Evolutionary conservation across 2,113 vertebrate species (phyloP).

Genomic region (Microcebus murinus): DNA sequence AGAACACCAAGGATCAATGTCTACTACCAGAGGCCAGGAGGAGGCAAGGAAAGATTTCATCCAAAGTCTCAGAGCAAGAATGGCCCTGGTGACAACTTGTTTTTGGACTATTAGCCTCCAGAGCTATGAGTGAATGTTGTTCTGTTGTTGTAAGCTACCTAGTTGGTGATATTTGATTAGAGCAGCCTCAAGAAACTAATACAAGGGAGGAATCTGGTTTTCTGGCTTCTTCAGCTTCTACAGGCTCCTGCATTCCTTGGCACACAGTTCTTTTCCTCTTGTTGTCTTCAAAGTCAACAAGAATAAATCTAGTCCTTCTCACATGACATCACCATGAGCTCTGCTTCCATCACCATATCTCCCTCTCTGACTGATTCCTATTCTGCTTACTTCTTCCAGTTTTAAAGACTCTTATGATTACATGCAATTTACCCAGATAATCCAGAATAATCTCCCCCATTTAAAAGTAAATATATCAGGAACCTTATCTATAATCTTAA

Average conservation of each 20-base stretch:
- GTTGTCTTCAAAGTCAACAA: background rate
- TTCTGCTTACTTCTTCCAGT: background rate
- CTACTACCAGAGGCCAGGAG: background rate
- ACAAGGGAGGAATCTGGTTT: background rate
- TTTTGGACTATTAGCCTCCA: background rate
- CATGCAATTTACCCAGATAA: background rate
- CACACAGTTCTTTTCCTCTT: background rate
- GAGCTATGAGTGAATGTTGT: background rate
- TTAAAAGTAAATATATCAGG: background rate
- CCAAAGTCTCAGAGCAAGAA: background rate
- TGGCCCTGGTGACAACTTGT: fast-evolving
- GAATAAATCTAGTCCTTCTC: background rate
- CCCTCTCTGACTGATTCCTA: background rate
- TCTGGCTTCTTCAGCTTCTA: background rate
- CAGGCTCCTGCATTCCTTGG: background rate
- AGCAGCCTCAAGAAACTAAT: background rate
- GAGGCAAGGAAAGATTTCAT: background rate
- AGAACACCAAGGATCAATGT: fast-evolving
- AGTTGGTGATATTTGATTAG: background rate
- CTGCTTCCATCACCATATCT: background rate
- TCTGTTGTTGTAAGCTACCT: background rate
- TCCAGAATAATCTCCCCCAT: background rate
- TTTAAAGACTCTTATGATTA: background rate
- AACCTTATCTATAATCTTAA: background rate
- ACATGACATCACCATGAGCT: background rate